Conservation (phyloP, 2,888 invertebrate genomes). For the Drosophila trichaetosa region DNA sequence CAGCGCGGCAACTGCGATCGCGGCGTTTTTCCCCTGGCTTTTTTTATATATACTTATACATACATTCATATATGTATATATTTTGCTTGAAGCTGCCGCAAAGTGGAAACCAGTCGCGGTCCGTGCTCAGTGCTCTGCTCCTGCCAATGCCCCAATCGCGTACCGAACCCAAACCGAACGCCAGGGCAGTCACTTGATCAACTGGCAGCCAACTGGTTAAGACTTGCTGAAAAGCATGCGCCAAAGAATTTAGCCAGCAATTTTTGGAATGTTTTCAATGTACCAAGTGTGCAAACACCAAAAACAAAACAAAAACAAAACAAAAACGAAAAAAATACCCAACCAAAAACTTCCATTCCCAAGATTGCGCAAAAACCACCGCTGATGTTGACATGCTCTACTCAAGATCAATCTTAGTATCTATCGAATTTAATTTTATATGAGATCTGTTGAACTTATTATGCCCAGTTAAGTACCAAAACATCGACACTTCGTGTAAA, state of each 20-base stretch:
- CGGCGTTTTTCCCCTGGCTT: slow-evolving; percentile 39
- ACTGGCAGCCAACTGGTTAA: slow-evolving; percentile 73
- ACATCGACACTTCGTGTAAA: too few relatives aligned
- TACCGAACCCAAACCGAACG: slow-evolving; percentile 45
- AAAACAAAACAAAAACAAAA: slow-evolving; percentile 58
- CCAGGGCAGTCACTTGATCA: slow-evolving; percentile 70
- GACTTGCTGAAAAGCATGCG: slow-evolving; percentile 76
- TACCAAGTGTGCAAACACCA: slow-evolving; percentile 70
- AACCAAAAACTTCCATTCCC: slow-evolving; percentile 30
- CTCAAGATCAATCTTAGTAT: not conserved
- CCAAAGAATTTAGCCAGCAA: slow-evolving; percentile 77
- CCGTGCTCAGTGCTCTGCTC: slow-evolving; percentile 49
- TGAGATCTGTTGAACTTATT: not conserved
- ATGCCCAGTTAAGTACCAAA: not conserved
- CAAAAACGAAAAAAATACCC: slow-evolving; percentile 42
- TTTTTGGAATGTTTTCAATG: slow-evolving; percentile 79
- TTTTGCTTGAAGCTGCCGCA: slow-evolving; percentile 61
- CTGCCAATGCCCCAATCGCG: slow-evolving; percentile 70
- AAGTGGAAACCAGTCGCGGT: slow-evolving; percentile 62
- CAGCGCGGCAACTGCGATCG: slow-evolving; percentile 44
- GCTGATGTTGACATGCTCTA: slow-evolving; percentile 18
- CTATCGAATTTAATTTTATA: not conserved
- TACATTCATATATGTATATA: not conserved
- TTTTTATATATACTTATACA: not conserved
- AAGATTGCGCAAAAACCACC: not conserved